Conservation (phyloP, 2,888 invertebrate genomes). For the Mimumesa dahlbomi region DNA sequence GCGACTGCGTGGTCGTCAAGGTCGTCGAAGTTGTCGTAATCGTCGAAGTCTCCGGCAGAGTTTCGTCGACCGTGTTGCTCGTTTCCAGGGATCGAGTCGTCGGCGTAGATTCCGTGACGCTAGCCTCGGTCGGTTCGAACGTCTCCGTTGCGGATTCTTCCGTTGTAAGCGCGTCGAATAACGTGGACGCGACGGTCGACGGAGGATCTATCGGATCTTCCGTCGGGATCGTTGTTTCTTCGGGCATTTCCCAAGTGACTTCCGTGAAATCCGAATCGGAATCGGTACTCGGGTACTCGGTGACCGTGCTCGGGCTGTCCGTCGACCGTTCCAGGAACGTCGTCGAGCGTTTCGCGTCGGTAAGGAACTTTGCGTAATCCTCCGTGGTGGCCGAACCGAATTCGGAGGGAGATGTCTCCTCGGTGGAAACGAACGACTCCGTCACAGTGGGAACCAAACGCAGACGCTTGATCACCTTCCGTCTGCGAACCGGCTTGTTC, state of each 20-base stretch:
- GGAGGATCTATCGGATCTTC: too few relatives aligned
- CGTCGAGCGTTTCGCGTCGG: too few relatives aligned
- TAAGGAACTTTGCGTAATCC: not conserved
- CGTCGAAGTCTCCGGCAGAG: not conserved
- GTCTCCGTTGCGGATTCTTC: not conserved
- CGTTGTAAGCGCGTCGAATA: too few relatives aligned
- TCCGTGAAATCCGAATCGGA: too few relatives aligned
- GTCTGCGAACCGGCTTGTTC: constrained; percentile 45
- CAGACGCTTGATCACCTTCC: constrained; percentile 71
- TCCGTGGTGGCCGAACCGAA: not conserved
- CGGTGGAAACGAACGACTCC: not conserved
- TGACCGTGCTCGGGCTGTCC: too few relatives aligned
- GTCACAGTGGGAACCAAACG: constrained; percentile 55
- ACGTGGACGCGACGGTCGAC: too few relatives aligned
- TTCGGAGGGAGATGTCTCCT: constrained; percentile 6
- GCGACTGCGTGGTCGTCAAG: not conserved
- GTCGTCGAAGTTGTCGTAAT: not conserved
- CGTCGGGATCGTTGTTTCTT: too few relatives aligned
- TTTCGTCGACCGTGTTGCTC: constrained; percentile 5
- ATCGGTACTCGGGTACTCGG: too few relatives aligned
- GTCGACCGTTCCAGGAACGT: not conserved
- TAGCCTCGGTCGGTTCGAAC: constrained; percentile 7
- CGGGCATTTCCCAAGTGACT: too few relatives aligned
- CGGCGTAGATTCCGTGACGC: constrained; percentile 20
- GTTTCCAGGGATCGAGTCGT: constrained; percentile 20